phyloP scores from a whole-genome alignment of 2,797 vertebrate genomes.

The Rhabdomys pumilio region DNA sequence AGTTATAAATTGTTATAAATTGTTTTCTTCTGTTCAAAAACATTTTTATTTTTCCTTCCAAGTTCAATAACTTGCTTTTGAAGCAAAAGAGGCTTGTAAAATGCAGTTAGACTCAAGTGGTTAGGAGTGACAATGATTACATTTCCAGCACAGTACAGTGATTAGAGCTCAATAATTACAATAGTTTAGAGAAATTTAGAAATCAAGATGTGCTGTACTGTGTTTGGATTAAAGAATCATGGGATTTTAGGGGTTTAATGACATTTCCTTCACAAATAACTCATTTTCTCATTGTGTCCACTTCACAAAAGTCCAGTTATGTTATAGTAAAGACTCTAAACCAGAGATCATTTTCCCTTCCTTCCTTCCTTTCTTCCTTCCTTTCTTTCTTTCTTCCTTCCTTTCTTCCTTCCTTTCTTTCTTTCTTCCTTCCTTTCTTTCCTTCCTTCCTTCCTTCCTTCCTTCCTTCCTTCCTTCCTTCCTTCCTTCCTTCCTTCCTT shows the following conservation, averaged over 20 bases:
- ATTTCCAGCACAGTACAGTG: not conserved
- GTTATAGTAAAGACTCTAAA: conserved; percentile 18
- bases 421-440: too few relatives aligned
- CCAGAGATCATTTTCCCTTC: not conserved
- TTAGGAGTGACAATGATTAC: not conserved
- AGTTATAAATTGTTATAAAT: not conserved
- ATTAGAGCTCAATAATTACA: not conserved
- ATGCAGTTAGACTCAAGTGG: not conserved
- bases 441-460: too few relatives aligned
- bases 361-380: too few relatives aligned
- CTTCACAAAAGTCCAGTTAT: not conserved
- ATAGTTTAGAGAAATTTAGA: not conserved
- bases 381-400: too few relatives aligned
- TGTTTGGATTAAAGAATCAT: conserved; percentile 4
- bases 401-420: too few relatives aligned
- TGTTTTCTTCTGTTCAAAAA: conserved; percentile 37
- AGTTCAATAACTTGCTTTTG: not conserved
- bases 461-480: too few relatives aligned
- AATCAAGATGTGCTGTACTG: not conserved
- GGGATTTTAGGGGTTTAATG: conserved; percentile 7
- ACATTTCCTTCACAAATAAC: not conserved
- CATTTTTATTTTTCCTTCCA: not conserved
- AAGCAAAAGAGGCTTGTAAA: conserved; percentile 35
- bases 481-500: too few relatives aligned
- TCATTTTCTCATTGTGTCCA: not conserved